These are phyloP conservation scores for Zapus hudsonius DNA, from an alignment of 2,113 vertebrate genomes.

Conservation along the genomic window DNA sequence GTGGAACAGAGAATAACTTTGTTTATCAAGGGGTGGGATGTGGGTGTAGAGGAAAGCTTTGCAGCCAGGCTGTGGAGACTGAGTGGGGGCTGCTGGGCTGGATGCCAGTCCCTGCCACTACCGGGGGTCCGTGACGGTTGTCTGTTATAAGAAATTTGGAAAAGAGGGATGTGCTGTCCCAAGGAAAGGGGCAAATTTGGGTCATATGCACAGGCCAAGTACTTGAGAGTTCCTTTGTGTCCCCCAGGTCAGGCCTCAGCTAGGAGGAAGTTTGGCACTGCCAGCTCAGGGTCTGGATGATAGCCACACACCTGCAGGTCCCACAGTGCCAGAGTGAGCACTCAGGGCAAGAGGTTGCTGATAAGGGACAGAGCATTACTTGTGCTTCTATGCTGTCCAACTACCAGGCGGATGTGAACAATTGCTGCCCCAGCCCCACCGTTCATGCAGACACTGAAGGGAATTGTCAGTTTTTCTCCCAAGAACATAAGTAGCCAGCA, in stretches of 20 bases:
- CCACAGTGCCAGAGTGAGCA: conserved; percentile 78
- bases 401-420: conserved; percentile 51
- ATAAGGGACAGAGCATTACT: conserved; percentile 76
- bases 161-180: conserved; percentile 30
- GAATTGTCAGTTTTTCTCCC: not conserved
- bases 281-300: conserved; percentile 73
- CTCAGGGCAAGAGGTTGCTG: conserved; percentile 79
- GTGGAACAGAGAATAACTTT: conserved; percentile 86
- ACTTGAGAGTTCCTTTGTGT: conserved; percentile 46
- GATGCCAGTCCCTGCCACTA: conserved; percentile 73
- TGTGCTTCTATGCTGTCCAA: conserved; percentile 77
- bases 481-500: conserved; percentile 28
- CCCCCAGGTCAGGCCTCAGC: not conserved
- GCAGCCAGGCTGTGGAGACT: conserved; percentile 78
- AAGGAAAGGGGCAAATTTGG: conserved; percentile 38
- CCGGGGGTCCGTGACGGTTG: conserved; percentile 68
- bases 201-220: not conserved
- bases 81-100: conserved; percentile 84
- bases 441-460: too few species aligned
- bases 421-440: too few species aligned
- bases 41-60: conserved; percentile 79
- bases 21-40: conserved; percentile 87
- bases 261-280: conserved; percentile 27
- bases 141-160: conserved; percentile 29
- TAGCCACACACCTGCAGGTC: conserved; percentile 84